Evolutionary conservation across 2,797 vertebrate genomes (phyloP), one percentile per base, ranked within the genome.

Genomic region (Sitta carolinensis): DNA sequence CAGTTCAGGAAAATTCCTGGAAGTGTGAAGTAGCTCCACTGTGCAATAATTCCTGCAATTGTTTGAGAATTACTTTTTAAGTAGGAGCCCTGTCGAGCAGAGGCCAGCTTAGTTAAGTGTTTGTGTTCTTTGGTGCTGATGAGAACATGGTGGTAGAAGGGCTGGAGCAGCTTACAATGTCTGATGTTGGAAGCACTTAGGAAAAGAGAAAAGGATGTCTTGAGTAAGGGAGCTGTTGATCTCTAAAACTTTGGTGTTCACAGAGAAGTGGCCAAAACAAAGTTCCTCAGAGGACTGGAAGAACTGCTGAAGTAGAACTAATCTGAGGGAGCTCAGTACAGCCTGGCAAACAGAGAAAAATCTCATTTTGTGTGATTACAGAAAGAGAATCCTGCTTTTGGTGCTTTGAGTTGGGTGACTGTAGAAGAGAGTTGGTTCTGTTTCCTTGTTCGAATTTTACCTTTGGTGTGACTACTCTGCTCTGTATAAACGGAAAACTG

Each of bases 351-450:
- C 47, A 66, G 69, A 61, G 61, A 45, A 89, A 64, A 85, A 68
- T 84, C 40, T 68, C 40, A 23, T 93, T 88, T 87, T 78, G n/a
- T 20, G 10, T 59, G n/a, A 66, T 78, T 48, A 61, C 54, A 68
- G 58, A 40, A 59, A 51, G 48, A 66, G 14, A 51, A 80, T 26
- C 38, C 52, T 92, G 3, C 26, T 86, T 79, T 47, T 54, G 51
- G 29, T 83, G 58, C 50, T 61, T 89, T 42, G 45, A 63, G 25
- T 64, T 75, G 43, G 20, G 29, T 30, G 55, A 69, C 19, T 15
- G 23, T 47, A 40, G 42, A 63, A 79, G 38, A 54, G 42, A 43
- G 48, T 40, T 40, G n/a, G 42, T 25, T 66, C 26, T 42, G 9
- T 86, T 73, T 84, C 66, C 22, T 72, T 2, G 1, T 18, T 15